Evolutionary conservation across 2,113 vertebrate genomes (phyloP).

Genomic region (Myodes glareolus): DNA sequence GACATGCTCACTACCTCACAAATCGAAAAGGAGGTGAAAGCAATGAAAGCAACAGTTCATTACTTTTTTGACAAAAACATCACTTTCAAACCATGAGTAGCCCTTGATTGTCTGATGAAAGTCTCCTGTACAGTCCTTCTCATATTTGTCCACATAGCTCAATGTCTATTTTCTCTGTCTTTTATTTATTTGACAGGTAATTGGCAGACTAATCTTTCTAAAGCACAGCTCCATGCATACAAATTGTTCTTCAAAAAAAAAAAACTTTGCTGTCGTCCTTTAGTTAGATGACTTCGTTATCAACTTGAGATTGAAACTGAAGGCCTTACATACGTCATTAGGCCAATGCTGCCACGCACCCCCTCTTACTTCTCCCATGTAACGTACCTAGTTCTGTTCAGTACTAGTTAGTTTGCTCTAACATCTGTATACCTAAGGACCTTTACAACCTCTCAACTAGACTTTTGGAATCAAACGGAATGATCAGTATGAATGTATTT

Average conservation of each 20-base stretch:
- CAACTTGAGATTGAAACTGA: not conserved
- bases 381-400: not conserved
- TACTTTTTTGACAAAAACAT: not conserved
- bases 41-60: not conserved
- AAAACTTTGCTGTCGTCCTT: not conserved
- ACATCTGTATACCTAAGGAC: not conserved
- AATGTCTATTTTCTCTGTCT: not conserved
- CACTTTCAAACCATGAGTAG: not conserved
- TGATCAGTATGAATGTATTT: not conserved
- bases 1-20: not conserved
- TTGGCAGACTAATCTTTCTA: not conserved
- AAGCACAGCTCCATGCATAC: not conserved
- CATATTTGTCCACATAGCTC: not conserved
- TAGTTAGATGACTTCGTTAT: not conserved
- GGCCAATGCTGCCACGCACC: too few relatives aligned
- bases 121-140: not conserved
- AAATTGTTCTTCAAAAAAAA: not conserved
- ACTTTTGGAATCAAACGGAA: not conserved
- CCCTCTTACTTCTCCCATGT: not conserved
- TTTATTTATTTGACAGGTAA: not conserved
- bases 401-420: not conserved
- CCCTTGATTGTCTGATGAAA: not conserved
- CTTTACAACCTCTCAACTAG: not conserved
- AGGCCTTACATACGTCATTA: not conserved
- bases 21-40: not conserved